Conservation (phyloP, 1,140 invertebrate genomes). For the Drosophila micromelanica region DNA sequence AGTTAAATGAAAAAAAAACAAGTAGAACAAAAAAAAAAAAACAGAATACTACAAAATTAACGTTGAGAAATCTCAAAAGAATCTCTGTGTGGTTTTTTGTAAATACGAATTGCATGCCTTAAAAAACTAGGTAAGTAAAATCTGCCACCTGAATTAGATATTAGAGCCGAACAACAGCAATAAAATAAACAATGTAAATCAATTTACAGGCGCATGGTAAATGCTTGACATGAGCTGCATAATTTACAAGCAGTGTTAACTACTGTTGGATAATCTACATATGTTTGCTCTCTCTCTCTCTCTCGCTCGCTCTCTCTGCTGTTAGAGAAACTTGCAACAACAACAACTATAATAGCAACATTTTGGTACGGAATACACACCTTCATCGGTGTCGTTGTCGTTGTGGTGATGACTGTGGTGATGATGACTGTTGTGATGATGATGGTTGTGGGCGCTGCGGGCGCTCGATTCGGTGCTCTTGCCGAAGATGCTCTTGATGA, state of each 20-base stretch:
- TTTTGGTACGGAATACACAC: conserved; percentile 47
- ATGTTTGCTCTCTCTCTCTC: too few relatives aligned
- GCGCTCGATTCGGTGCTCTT: conserved; percentile 61
- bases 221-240: neutral
- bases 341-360: conserved; percentile 43
- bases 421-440: conserved; percentile 6
- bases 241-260: conserved; percentile 5
- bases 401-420: conserved; percentile 40
- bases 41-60: neutral
- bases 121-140: conserved; percentile 20
- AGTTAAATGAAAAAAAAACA: neutral
- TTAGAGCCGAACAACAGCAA: conserved; percentile 24
- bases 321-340: conserved; percentile 39
- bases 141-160: conserved; percentile 22
- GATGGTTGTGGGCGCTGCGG: conserved; percentile 50
- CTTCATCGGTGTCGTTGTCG: conserved; percentile 74
- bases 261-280: too few relatives aligned
- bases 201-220: neutral
- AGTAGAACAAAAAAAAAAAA: neutral
- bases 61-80: too few relatives aligned
- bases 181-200: conserved; percentile 41
- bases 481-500: conserved; percentile 97
- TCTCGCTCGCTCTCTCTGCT: too few relatives aligned
- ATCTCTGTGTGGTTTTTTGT: too few relatives aligned
- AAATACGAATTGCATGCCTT: too few relatives aligned